Evolutionary conservation across 92 coral and sea anemone species (phyloP).

Genomic region (Epizoanthus stellaris): DNA sequence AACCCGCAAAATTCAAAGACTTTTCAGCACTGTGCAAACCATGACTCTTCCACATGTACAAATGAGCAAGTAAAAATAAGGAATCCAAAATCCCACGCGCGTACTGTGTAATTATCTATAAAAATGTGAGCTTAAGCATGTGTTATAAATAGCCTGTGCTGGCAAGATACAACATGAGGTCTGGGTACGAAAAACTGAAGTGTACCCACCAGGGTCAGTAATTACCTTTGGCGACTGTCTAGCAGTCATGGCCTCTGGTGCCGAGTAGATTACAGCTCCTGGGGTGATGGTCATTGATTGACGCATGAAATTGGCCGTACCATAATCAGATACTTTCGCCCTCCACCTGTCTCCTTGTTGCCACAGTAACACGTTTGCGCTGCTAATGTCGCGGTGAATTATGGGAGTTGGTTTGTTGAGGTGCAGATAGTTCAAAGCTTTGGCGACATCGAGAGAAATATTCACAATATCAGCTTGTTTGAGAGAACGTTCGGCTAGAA

Average conservation of each 20-base stretch:
- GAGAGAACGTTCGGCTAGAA: conserved; percentile 67
- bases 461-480: conserved; percentile 49
- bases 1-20: too few species aligned
- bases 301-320: conserved; percentile 86
- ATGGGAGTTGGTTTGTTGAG: conserved; percentile 75
- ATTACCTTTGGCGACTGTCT: conserved; percentile 81
- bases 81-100: too few species aligned
- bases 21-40: too few species aligned
- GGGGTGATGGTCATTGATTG: conserved; percentile 82
- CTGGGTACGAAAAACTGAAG: background rate
- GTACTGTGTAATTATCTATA: too few species aligned
- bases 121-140: too few species aligned
- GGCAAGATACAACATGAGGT: too few species aligned
- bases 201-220: background rate
- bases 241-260: conserved; percentile 79
- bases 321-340: conserved; percentile 90
- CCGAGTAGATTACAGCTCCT: conserved; percentile 80
- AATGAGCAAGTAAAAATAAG: too few species aligned
- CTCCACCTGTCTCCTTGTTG: conserved; percentile 71
- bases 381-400: conserved; percentile 89
- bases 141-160: too few species aligned
- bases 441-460: conserved; percentile 70
- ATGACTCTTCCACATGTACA: too few species aligned
- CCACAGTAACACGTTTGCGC: conserved; percentile 92
- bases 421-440: conserved; percentile 84